These are phyloP conservation scores for Corythoichthys intestinalis DNA, from an alignment of 2,113 vertebrate genomes.

Conservation along the genomic window DNA sequence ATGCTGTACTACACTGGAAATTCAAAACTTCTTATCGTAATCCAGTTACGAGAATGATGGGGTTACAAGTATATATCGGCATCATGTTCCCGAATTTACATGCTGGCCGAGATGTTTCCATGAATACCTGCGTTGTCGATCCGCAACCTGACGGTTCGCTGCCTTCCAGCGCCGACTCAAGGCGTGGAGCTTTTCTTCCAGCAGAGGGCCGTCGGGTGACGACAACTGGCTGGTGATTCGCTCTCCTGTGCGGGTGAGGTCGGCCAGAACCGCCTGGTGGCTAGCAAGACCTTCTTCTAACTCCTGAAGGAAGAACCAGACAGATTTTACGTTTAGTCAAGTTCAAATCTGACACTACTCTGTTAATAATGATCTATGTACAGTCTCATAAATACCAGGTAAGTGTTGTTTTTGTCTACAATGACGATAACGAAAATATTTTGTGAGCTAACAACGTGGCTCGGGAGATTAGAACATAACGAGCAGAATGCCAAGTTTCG, in stretches of 20 bases:
- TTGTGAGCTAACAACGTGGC: too few species aligned
- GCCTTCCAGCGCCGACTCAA: conserved; percentile 80
- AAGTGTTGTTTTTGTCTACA: not conserved
- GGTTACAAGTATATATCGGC: not conserved
- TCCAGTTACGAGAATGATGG: not conserved
- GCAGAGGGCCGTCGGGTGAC: conserved; percentile 77
- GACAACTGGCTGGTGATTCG: conserved; percentile 81
- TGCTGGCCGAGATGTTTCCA: not conserved
- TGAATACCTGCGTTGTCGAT: conserved; percentile 78
- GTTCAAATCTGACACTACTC: conserved; percentile 21
- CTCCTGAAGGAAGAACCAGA: conserved; percentile 68
- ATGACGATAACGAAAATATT: too few species aligned
- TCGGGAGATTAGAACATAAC: too few species aligned
- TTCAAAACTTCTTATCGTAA: not conserved
- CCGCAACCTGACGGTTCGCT: conserved; percentile 69
- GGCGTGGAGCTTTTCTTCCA: conserved; percentile 81
- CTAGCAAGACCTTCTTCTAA: conserved; percentile 83
- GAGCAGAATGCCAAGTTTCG: too few species aligned
- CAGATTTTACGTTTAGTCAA: not conserved
- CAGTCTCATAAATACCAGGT: conserved; percentile 6
- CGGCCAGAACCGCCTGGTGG: conserved; percentile 75
- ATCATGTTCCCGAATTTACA: not conserved
- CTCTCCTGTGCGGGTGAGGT: conserved; percentile 78
- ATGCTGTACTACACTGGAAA: conserved; percentile 13
- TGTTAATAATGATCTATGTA: conserved; percentile 9